Conservation (phyloP, 2,888 invertebrate species). For the Tiliacea citrago region DNA sequence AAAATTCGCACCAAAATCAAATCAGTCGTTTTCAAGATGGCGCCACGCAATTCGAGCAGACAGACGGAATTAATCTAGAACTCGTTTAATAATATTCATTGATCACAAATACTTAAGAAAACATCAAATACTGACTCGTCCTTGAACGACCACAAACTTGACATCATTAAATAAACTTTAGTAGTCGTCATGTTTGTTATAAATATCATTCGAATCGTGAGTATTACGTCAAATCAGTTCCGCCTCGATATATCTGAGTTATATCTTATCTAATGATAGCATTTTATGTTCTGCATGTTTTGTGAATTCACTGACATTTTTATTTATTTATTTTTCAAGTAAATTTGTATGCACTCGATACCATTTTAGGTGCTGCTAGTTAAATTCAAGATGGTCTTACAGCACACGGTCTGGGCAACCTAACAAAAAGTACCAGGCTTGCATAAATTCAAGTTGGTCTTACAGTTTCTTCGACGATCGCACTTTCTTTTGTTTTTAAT, state of each 20-base stretch:
- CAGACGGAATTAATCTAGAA: constrained; percentile 8
- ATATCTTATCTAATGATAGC: constrained; percentile 54
- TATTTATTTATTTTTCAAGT: constrained; percentile 36
- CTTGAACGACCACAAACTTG: constrained; percentile 52
- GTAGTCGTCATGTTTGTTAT: constrained; percentile 35
- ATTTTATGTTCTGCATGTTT: constrained; percentile 32
- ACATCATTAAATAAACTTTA: constrained; percentile 57
- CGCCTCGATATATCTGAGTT: constrained; percentile 42
- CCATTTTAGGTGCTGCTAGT: background rate
- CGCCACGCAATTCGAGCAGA: background rate
- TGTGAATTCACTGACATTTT: constrained; percentile 26
- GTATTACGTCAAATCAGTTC: constrained; percentile 67
- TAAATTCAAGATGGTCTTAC: background rate
- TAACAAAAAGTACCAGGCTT: constrained; percentile 5
- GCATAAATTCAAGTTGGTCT: constrained; percentile 2
- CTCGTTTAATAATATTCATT: constrained; percentile 41
- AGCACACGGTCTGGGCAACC: too few relatives aligned
- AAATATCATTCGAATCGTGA: constrained; percentile 34
- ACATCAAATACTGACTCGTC: constrained; percentile 44
- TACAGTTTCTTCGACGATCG: background rate
- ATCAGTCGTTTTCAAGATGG: background rate
- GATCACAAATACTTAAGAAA: constrained; percentile 38
- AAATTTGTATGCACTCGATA: constrained; percentile 23
- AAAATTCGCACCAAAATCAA: background rate
- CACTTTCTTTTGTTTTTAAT: background rate